Base-by-base conservation (phyloP, 1,140 invertebrate genomes). In the Drosophila pseudoobscura region DNA sequence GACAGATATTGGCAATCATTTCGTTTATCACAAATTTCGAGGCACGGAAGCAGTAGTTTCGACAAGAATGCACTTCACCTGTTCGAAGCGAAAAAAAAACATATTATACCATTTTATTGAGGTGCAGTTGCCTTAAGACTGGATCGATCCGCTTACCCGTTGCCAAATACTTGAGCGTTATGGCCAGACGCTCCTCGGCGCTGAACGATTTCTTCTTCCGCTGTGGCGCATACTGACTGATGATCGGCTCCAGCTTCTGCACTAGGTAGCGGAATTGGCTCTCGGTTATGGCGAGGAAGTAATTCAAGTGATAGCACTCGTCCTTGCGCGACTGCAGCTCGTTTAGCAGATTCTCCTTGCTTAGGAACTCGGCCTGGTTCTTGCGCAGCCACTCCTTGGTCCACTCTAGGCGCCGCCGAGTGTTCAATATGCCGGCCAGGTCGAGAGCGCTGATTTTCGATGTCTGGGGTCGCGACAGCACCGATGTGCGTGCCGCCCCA, bases 1-100 rank as follows among this genome's bases (percentile, higher is more conserved):
- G 71, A 80, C 90, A 91, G 71, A 91, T 91, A 76, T 91, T 90
- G 79, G 87, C 85, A 78, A 91, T 91, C 90, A 91, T 91, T 85
- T 84, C 88, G 74, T 90, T 79, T 85, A 91, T 91, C 80, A 91
- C 90, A 89, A 90, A 78, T 83, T 91, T 90, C 56, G 90, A 91
- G 80, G 90, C 90, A 85, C 89, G 89, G 83, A 91, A 91, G 78
- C 90, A 91, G 80, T 91, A 91, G 76, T 91, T 90, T 72, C 90
- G 87, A 83, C 90, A 91, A 58, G 90, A 91, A 80, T 91, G 90
- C 44, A 91, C 83, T 89, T 91, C 90, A 82, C 90, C 90, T 91
- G 57, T 44, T 9, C 1, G 15, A 51, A 63, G 43, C 15, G 13
- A 6, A 20, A 9, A 24, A 24, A 0, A 8, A 2, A 9, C 11